A percentile compares a stretch with the other conserved stretches of the same genome.
Conservation (phyloP, 2,113 vertebrate genomes). For the Apaloderma vittatum region DNA sequence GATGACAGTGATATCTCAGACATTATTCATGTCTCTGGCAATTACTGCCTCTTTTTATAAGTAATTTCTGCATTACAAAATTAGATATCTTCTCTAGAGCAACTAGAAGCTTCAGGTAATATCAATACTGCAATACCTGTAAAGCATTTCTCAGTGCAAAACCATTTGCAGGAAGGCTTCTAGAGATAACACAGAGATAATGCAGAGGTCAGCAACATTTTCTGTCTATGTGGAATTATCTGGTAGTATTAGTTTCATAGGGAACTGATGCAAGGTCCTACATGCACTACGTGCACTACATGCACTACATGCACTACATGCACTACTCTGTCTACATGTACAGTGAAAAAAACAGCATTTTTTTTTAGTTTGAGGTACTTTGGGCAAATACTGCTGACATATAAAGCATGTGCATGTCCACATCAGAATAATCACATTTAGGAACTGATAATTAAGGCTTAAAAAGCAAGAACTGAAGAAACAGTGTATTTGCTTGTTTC, state of each 20-base stretch:
- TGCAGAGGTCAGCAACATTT: not conserved
- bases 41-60: not conserved
- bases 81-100: not conserved
- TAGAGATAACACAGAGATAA: not conserved
- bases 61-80: not conserved
- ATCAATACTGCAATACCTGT: not conserved
- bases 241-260: not conserved
- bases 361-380: not conserved
- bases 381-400: not conserved
- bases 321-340: too few species aligned
- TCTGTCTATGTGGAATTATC: not conserved
- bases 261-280: not conserved
- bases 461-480: not conserved
- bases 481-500: not conserved
- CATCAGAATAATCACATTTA: not conserved
- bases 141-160: not conserved
- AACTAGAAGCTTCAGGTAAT: not conserved
- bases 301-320: too few species aligned
- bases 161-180: not conserved
- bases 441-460: not conserved
- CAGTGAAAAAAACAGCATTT: too few species aligned
- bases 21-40: not conserved
- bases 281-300: too few species aligned
- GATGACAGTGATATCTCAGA: not conserved
- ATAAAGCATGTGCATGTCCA: not conserved